These are phyloP conservation scores for Moxostoma hubbsi DNA, from an alignment of 2,797 vertebrate genomes.

Conservation along the genomic window DNA sequence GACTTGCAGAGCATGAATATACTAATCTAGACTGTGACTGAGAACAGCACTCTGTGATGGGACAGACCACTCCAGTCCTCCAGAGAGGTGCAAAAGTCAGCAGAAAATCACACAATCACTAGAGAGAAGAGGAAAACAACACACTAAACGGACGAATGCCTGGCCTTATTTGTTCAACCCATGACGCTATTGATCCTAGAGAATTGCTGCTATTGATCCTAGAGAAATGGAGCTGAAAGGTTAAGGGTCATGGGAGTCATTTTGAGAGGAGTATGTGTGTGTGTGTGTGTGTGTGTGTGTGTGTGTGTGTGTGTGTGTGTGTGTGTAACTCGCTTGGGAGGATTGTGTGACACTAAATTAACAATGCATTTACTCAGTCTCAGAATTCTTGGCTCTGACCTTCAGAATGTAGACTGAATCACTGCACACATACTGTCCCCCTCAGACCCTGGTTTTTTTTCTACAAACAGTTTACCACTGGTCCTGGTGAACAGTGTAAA, in stretches of 20 bases:
- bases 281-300: neutral
- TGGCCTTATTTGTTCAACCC: conserved; percentile 50
- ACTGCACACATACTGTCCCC: conserved; percentile 31
- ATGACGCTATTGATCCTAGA: conserved; percentile 55
- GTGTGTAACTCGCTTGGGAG: conserved; percentile 48
- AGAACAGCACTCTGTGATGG: conserved; percentile 32
- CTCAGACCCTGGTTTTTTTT: conserved; percentile 41
- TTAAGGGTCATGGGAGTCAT: conserved; percentile 40
- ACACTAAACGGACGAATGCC: neutral
- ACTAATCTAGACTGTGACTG: conserved; percentile 13
- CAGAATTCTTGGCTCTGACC: conserved; percentile 59
- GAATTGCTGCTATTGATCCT: conserved; percentile 53
- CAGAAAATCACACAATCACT: conserved; percentile 40
- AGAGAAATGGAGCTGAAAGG: conserved; percentile 33
- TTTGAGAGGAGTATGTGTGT: conserved; percentile 3
- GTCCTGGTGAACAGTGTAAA: conserved; percentile 49
- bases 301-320: conserved; percentile 20
- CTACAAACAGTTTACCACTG: conserved; percentile 28
- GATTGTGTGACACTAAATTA: conserved; percentile 66
- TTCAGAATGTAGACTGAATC: conserved; percentile 56
- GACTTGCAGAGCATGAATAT: conserved; percentile 50
- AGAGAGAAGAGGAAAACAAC: conserved; percentile 15
- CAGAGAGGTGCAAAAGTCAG: conserved; percentile 40
- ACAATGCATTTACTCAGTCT: conserved; percentile 63
- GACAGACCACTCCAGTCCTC: conserved; percentile 18